Conservation (phyloP, 2,888 invertebrate genomes). For the Aleiodes alternator region DNA sequence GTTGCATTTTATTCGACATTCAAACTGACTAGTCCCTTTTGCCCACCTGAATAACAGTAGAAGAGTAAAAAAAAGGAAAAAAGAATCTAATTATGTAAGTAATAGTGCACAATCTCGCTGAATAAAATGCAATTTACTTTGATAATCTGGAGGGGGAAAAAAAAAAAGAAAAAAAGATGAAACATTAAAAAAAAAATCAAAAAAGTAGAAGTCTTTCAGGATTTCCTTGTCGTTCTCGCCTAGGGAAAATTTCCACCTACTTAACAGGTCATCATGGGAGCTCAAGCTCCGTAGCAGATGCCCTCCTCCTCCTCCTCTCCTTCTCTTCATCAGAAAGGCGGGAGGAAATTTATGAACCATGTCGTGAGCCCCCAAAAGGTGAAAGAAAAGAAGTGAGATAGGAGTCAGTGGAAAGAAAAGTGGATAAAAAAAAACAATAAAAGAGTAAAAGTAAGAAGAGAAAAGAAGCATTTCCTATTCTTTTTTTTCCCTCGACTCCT, state of each 20-base stretch:
- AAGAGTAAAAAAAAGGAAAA: neutral
- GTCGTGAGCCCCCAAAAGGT: conserved; percentile 24
- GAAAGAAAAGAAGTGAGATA: neutral
- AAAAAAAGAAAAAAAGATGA: neutral
- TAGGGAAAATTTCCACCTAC: conserved; percentile 39
- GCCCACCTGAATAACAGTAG: neutral
- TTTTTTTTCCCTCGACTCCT: conserved; percentile 17
- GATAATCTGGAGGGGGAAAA: neutral
- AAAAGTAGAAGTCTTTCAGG: conserved; percentile 12
- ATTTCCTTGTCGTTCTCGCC: conserved; percentile 17
- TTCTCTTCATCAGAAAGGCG: neutral
- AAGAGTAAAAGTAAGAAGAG: too few relatives aligned
- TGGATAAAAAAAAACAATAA: too few relatives aligned
- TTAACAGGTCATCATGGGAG: conserved; percentile 39
- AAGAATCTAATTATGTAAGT: conserved; percentile 21
- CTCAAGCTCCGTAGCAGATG: conserved; percentile 15
- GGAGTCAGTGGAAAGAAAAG: conserved; percentile 1
- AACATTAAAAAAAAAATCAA: conserved; percentile 7
- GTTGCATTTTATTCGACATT: neutral
- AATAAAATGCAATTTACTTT: conserved; percentile 29
- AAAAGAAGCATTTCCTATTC: conserved; percentile 2
- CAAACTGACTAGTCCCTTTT: neutral
- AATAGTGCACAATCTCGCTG: conserved; percentile 15
- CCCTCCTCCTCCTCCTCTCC: neutral
- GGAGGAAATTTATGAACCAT: conserved; percentile 40